A percentile compares a stretch with the other conserved stretches of the same genome.
phyloP scores from a whole-genome alignment of 2,888 invertebrate species.

The Rhabditoides inermis region DNA sequence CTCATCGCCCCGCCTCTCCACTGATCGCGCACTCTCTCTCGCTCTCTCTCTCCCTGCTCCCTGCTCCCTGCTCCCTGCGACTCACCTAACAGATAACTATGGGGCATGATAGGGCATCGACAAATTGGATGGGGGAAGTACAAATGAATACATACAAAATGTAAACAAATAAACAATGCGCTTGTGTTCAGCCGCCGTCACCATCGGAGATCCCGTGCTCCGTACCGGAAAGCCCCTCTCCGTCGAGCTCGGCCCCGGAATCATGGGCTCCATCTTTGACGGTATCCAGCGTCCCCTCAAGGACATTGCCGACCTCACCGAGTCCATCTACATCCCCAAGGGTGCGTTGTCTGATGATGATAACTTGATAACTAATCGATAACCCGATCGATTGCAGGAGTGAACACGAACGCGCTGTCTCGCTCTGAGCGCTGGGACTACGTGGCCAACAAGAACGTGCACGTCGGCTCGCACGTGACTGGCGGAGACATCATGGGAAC shows the following conservation, averaged over 20 bases:
- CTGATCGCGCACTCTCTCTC: constrained; percentile 1
- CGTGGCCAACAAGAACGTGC: constrained; percentile 61
- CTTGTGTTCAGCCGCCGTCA: constrained; percentile 79
- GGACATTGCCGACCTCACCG: constrained; percentile 83
- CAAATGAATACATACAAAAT: not conserved
- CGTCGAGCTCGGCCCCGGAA: constrained; percentile 95
- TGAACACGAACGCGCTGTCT: constrained; percentile 84
- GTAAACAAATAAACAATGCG: not conserved
- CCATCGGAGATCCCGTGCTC: constrained; percentile 96
- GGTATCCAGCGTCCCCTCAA: constrained; percentile 96
- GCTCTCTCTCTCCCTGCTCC: constrained; percentile 1
- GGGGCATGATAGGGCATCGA: not conserved
- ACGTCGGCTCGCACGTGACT: constrained; percentile 91
- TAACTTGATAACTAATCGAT: not conserved
- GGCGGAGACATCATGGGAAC: constrained; percentile 93
- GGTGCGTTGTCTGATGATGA: constrained; percentile 63
- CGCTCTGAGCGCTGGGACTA: constrained; percentile 82
- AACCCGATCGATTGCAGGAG: constrained; percentile 45
- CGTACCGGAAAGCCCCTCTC: constrained; percentile 97
- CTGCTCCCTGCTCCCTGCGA: not conserved
- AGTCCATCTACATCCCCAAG: constrained; percentile 98
- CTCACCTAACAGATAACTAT: not conserved
- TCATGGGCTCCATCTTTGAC: constrained; percentile 98
- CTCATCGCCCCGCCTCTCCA: not conserved
- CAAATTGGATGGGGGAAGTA: not conserved